Evolutionary conservation across 2,113 vertebrate genomes (phyloP), one percentile per base, ranked within the genome.

Genomic region (Atherinomorus stipes): DNA sequence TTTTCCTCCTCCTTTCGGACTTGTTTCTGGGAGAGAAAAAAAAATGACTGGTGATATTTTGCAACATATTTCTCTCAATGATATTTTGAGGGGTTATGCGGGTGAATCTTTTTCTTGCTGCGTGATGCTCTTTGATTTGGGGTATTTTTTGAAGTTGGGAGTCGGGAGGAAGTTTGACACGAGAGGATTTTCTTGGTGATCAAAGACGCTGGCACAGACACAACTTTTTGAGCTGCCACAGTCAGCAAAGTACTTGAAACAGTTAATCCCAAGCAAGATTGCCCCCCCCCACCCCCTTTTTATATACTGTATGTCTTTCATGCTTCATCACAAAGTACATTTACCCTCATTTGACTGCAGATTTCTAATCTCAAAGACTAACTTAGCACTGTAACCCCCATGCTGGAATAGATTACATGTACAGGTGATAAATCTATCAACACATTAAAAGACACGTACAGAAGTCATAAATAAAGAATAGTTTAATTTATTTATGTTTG

Each of bases 81-180:
- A 77, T 88, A 73, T 87, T 90, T 63, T 89, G 71, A 50, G 71
- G 52, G 79, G 53, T 65, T 72, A 63, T 71, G 76, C 60, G 37
- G 77, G 75, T 65, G 76, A 77, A n/a, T 81, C 57, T 76, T 69
- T 74, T 74, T 76, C 67, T 83, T 71, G 28, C 83, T 85, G 56
- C 61, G 8, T 19, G 56, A 81, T 85, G 80, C 74, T 84, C 80
- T 90, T 92, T 89, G 70, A 85, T 90, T 89, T 78, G 68, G 62
- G 64, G 59, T 75, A 4, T 72, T 71, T 71, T 83, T 87, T 80
- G 6, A 84, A 80, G 74, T 78, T 16, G 61, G 71, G 64, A 80
- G 72, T 80, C 44, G 10, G 10, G 67, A 63, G 82, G 76, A 85
- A 78, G 79, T 78, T 87, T 85, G 81, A 80, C 71, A 71, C 68